A percentile compares a stretch with the other conserved stretches of the same genome.
phyloP scores from a whole-genome alignment of 2,113 vertebrate species.

The Oenanthe melanoleuca region DNA sequence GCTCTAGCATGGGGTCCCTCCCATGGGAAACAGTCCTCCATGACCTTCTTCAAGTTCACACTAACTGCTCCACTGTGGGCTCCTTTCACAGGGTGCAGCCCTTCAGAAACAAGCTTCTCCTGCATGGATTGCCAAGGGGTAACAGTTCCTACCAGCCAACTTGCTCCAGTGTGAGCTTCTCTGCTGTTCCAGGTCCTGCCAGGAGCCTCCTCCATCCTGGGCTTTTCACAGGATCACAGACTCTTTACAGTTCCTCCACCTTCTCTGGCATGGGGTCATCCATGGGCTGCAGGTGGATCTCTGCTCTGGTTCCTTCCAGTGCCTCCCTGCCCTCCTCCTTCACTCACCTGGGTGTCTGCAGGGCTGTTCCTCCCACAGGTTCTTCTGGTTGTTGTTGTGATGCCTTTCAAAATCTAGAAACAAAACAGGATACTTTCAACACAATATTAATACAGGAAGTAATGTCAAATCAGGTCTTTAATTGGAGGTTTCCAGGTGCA shows the following conservation, averaged over 20 bases:
- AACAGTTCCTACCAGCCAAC: not conserved
- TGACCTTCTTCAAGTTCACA: not conserved
- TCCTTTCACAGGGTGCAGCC: not conserved
- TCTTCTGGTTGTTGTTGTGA: not conserved
- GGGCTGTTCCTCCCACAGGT: not conserved
- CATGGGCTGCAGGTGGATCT: not conserved
- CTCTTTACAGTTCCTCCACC: not conserved
- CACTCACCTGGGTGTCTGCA: not conserved
- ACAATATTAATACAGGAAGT: not conserved
- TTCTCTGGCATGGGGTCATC: not conserved
- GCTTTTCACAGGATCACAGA: not conserved
- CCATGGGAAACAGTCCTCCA: not conserved
- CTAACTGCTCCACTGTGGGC: not conserved
- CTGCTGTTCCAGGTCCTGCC: not conserved
- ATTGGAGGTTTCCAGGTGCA: not conserved
- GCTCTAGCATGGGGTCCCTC: not conserved
- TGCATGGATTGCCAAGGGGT: not conserved
- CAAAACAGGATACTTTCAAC: not conserved
- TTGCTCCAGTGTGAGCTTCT: not conserved
- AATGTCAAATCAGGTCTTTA: not conserved
- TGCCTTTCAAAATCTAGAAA: not conserved
- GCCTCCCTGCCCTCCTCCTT: not conserved
- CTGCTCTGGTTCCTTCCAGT: not conserved
- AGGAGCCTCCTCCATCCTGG: not conserved
- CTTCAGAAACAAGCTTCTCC: not conserved